Evolutionary conservation across 2,888 invertebrate species (phyloP).

Genomic region (Tuta absoluta): DNA sequence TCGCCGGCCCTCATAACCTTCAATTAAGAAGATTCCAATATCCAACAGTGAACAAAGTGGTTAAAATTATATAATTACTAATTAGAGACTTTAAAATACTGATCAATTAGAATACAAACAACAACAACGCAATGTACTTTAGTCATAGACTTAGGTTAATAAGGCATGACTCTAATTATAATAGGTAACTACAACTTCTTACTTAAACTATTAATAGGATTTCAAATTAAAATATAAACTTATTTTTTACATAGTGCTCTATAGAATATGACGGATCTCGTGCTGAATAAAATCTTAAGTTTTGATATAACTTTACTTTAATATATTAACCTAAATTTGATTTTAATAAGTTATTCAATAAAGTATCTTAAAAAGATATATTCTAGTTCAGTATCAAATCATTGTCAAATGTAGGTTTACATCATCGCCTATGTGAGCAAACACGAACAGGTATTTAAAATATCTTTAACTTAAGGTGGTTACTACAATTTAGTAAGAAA

Average conservation of each 20-base stretch:
- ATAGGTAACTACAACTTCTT: slow-evolving; percentile 19
- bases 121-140: slow-evolving; percentile 32
- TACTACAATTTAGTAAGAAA: too few relatives aligned
- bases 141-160: slow-evolving; percentile 26
- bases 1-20: too few relatives aligned
- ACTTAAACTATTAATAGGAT: background rate
- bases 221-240: background rate
- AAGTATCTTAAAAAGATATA: background rate
- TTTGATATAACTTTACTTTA: background rate
- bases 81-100: background rate
- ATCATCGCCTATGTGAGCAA: too few relatives aligned
- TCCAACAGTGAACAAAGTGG: too few relatives aligned
- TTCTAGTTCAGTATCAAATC: background rate
- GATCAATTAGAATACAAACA: background rate
- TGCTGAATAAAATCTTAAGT: background rate
- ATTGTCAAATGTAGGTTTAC: too few relatives aligned
- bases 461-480: too few relatives aligned
- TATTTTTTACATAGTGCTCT: background rate
- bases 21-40: too few relatives aligned
- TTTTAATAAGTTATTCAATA: background rate
- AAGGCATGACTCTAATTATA: slow-evolving; percentile 2
- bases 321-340: background rate
- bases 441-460: too few relatives aligned
- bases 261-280: background rate
- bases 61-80: too few relatives aligned